A percentile compares a stretch with the other conserved stretches of the same genome.
Evolutionary conservation across 2,113 vertebrate species (phyloP).

Genomic region (Cacatua alba): DNA sequence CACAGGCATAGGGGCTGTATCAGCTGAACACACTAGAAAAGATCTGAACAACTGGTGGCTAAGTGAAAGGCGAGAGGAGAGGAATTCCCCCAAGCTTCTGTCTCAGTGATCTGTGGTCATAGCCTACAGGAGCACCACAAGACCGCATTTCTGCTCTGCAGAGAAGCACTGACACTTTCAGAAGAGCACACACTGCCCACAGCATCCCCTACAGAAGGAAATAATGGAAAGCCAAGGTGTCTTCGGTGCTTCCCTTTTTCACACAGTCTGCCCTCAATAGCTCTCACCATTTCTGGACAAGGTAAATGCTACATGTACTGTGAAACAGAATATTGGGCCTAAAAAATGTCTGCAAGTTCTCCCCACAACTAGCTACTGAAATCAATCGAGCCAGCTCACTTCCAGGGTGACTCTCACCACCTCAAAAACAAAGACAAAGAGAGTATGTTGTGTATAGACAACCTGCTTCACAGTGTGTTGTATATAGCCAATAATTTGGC

Average conservation of each 20-base stretch:
- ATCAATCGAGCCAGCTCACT: background rate
- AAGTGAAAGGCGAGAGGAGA: background rate
- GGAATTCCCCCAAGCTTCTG: background rate
- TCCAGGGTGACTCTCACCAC: background rate
- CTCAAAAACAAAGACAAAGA: background rate
- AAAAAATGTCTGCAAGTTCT: background rate
- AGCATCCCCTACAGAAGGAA: background rate
- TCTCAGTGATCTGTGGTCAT: accelerated
- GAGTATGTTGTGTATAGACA: background rate
- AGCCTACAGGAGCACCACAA: background rate
- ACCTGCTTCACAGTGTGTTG: background rate
- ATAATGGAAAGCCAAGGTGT: background rate
- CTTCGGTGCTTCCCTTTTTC: background rate
- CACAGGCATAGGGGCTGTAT: background rate
- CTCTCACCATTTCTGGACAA: background rate
- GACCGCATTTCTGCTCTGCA: background rate
- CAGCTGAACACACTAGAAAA: background rate
- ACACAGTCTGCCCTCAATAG: background rate
- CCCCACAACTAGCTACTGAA: background rate
- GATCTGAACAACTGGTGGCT: background rate
- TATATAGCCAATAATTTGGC: background rate
- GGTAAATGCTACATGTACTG: background rate
- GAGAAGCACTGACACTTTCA: background rate
- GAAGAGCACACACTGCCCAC: background rate
- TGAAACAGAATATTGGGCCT: background rate